Percentiles rank a stretch among this genome's conserved stretches.
These are phyloP conservation scores for Dunckerocampus dactyliophorus DNA, from an alignment of 2,113 vertebrate species.

Conservation along the genomic window DNA sequence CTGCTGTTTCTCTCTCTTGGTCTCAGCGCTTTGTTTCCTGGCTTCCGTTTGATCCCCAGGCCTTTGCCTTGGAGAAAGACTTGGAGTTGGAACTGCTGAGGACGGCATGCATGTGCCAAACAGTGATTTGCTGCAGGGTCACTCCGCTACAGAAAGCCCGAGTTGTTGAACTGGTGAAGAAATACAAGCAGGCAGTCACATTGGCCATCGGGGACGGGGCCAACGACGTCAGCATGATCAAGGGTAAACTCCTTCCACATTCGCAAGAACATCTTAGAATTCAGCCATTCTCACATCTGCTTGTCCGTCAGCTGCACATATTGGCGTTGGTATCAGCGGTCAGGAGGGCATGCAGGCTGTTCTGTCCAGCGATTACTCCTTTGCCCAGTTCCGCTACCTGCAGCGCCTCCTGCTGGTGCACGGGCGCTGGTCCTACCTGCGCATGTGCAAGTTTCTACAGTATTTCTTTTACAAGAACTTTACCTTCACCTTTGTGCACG, in stretches of 20 bases:
- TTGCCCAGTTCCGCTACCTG: conserved; percentile 91
- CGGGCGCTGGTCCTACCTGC: conserved; percentile 92
- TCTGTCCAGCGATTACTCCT: conserved; percentile 87
- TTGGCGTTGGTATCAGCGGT: conserved; percentile 89
- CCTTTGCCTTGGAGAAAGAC: conserved; percentile 78
- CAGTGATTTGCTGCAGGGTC: conserved; percentile 91
- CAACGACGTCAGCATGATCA: conserved; percentile 97
- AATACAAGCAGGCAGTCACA: conserved; percentile 85
- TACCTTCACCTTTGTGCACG: conserved; percentile 90
- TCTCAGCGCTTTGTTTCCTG: not conserved
- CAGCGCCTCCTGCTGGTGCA: conserved; percentile 92
- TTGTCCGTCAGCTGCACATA: conserved; percentile 80
- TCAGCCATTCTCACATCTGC: not conserved
- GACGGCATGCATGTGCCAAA: conserved; percentile 86
- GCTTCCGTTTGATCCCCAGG: conserved; percentile 65
- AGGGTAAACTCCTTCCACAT: conserved; percentile 69
- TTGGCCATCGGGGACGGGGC: conserved; percentile 92
- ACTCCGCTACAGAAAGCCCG: conserved; percentile 95
- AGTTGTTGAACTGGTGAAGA: conserved; percentile 92
- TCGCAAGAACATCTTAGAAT: not conserved
- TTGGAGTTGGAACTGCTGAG: conserved; percentile 82
- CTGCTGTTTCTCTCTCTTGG: not conserved
- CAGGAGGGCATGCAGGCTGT: conserved; percentile 94
- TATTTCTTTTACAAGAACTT: conserved; percentile 99
- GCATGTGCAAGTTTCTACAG: conserved; percentile 94